Evolutionary conservation across 2,888 invertebrate genomes (phyloP), one percentile per base, ranked within the genome.

Genomic region (Bedellia somnulentella): DNA sequence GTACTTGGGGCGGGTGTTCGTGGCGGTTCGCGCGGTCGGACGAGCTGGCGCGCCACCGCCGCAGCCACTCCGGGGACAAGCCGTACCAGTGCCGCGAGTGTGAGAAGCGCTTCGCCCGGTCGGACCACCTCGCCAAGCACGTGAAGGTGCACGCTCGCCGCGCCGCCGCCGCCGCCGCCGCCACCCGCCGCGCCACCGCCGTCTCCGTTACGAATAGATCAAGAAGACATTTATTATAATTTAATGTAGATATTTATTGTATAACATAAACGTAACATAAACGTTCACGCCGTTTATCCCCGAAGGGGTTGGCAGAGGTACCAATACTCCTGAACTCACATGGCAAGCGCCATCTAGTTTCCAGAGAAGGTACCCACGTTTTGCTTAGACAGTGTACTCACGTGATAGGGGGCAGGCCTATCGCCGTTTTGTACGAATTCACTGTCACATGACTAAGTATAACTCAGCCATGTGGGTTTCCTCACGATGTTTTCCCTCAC

Each of bases 21-120:
- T 96, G 95, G 95, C 81, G 88, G 42, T 96, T 96, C 71, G 94
- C 94, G 11, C 80, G 96, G 33, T 95, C 95, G 0, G 96, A 96
- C 57, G 96, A 96, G 62, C 66, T 96, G 39, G 92, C 94, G 2
- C 80, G 96, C 12, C 96, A 96, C 57, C 84, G 89, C 31, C 81
- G 96, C 38, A 94, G 93, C n/a, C 96, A 96, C 63, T 93, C 93
- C 0, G 96, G 96, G 1, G 82, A 93, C 37, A 95, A 95, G 59
- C 96, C 96, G 0, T 96, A 96, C 62, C 82, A 86, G 34, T 97
- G 96, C 60, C 80, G 81, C 34, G 81, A 90, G 45, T 97, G 96
- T 58, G 81, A 85, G 28, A 95, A 96, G 62, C 81, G 86, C 37
- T 97, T 97, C 62, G 90, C 93, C 1, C 80, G 96, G 15, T 94